These are phyloP conservation scores for Brachyistius frenatus DNA, from an alignment of 2,113 vertebrate genomes.

Conservation along the genomic window DNA sequence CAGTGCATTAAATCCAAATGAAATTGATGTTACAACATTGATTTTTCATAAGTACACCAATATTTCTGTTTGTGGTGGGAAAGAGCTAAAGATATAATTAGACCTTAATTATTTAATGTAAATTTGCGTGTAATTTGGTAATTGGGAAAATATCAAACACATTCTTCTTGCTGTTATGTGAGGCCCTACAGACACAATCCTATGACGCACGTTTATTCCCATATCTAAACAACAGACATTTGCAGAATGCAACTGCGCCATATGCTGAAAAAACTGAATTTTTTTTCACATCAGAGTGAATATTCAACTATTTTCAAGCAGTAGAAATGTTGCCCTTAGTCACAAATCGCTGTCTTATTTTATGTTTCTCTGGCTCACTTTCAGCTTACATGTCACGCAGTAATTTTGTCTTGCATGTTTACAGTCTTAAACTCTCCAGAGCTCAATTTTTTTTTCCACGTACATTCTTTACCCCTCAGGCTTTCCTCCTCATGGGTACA, in stretches of 20 bases:
- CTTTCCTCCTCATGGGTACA: slow-evolving; percentile 11
- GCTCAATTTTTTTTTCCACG: neutral
- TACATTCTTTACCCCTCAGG: slow-evolving; percentile 20
- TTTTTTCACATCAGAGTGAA: slow-evolving; percentile 3
- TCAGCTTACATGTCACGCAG: neutral
- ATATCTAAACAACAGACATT: neutral
- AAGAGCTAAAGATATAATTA: neutral
- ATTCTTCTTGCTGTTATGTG: neutral
- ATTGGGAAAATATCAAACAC: neutral
- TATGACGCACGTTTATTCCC: neutral
- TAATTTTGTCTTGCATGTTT: slow-evolving; percentile 29
- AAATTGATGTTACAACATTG: no score
- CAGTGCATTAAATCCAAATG: no score
- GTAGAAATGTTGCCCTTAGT: neutral
- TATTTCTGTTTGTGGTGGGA: neutral
- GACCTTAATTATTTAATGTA: neutral
- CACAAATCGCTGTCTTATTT: slow-evolving; percentile 6
- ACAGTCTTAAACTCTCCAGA: slow-evolving; percentile 1
- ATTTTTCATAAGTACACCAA: neutral
- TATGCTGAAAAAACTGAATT: neutral
- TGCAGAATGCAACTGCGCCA: neutral
- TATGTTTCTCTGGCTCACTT: slow-evolving; percentile 6
- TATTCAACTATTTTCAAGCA: neutral
- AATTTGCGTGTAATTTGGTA: neutral
- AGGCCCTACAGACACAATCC: neutral